These are phyloP conservation scores for Apomyelois bistriatella DNA, from an alignment of 2,888 invertebrate genomes.

Conservation along the genomic window DNA sequence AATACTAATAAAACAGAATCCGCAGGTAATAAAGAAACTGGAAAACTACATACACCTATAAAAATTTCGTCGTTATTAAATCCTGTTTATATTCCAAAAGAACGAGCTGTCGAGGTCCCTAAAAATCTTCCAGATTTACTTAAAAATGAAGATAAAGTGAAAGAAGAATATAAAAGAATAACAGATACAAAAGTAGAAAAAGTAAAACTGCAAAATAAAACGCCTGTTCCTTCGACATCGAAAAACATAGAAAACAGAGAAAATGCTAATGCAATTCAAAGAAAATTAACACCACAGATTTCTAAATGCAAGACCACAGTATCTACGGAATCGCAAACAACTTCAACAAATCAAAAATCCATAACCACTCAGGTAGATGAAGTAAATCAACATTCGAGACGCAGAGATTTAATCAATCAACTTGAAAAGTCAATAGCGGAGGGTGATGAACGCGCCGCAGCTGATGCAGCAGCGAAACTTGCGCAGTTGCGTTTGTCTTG, in stretches of 20 bases:
- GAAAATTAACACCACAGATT: background rate
- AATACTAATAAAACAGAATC: slow-evolving; percentile 17
- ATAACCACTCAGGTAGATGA: slow-evolving; percentile 21
- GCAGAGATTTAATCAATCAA: slow-evolving; percentile 80
- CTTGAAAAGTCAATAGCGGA: slow-evolving; percentile 88
- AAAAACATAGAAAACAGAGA: background rate
- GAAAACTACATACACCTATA: slow-evolving; percentile 45
- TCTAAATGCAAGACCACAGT: background rate
- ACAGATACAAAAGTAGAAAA: background rate
- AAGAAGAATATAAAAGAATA: background rate
- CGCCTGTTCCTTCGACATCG: background rate
- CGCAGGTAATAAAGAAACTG: slow-evolving; percentile 20
- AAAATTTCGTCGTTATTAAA: slow-evolving; percentile 64
- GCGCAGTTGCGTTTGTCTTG: slow-evolving; percentile 88
- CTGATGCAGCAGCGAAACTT: slow-evolving; percentile 86
- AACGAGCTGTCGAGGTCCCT: background rate
- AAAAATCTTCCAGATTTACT: slow-evolving; percentile 10
- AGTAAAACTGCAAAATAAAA: background rate
- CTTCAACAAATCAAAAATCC: slow-evolving; percentile 12
- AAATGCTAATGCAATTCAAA: background rate
- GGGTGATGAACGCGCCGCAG: slow-evolving; percentile 87
- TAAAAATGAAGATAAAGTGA: background rate
- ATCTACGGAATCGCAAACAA: background rate
- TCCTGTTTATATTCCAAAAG: slow-evolving; percentile 46
- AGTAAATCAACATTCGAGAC: slow-evolving; percentile 49